These are phyloP conservation scores for Chalcosyrphus nemorum DNA, from an alignment of 2,888 invertebrate species.

Conservation along the genomic window DNA sequence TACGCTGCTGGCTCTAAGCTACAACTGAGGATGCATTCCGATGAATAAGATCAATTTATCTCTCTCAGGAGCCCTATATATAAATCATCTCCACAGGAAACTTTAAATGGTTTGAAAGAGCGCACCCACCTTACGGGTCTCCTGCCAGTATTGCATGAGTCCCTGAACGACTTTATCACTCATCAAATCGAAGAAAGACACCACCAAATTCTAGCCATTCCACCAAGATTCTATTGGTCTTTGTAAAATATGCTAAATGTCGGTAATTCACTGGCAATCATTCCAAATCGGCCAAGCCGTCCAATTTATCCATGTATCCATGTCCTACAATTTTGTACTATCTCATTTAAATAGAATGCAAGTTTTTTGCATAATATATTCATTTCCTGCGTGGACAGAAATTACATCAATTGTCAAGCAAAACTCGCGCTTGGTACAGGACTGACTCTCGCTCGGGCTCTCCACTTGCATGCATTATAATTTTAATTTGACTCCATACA, in stretches of 20 bases:
- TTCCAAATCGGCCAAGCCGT: conserved; percentile 14
- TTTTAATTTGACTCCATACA: conserved; percentile 60
- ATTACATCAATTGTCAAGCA: conserved; percentile 70
- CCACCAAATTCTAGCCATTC: background rate
- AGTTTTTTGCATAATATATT: conserved; percentile 45
- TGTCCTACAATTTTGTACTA: conserved; percentile 3
- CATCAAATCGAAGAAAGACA: background rate
- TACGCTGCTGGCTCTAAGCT: too few species aligned
- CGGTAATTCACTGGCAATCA: conserved; percentile 30
- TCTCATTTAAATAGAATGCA: conserved; percentile 65
- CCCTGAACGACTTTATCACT: too few species aligned
- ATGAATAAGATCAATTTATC: too few species aligned
- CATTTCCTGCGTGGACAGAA: conserved; percentile 72
- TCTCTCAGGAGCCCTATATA: too few species aligned
- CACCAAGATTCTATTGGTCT: background rate
- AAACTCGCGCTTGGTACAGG: conserved; percentile 30
- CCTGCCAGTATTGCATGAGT: too few species aligned
- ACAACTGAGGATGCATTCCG: too few species aligned
- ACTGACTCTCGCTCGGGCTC: conserved; percentile 45
- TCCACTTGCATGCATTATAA: conserved; percentile 34
- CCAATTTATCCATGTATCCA: conserved; percentile 4
- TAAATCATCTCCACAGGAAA: too few species aligned
- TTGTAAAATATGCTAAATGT: conserved; percentile 21
- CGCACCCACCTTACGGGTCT: too few species aligned
- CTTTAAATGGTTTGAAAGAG: too few species aligned